Base-by-base conservation (phyloP, 1,140 invertebrate species). In the Lasioglossum albipes region DNA sequence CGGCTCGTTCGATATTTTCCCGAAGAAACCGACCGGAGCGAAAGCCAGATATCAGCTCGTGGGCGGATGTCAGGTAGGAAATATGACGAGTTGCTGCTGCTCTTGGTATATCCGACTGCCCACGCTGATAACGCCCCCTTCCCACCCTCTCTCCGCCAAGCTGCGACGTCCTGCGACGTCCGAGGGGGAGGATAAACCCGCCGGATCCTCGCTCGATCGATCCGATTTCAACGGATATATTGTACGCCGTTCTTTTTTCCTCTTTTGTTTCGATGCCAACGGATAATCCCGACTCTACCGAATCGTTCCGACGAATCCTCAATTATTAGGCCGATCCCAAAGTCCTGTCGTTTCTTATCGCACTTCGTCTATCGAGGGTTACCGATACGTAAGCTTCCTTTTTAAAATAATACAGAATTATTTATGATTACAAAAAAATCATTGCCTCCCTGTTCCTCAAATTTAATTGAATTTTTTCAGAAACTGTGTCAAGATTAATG, bases 31-130 rank as follows among this genome's bases (percentile, higher is more conserved):
- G 69, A 77, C 5, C 18, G 57, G 12, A 31, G 67, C 72, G n/a
- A 27, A 5, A 61, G 70, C 52, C 45, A 74, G 54, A 82, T 68
- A 74, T 61, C 16, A 41, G 12, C 42, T 42, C 74, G 82, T 87
- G 75, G 75, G 82, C 64, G 75, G 81, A 62, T 64, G 57, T 68
- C 79, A 76, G 36, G 64, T 72, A 82, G 74, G 61, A 86, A 87
- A 84, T 86, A 86, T 83, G 67, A 84, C 77, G 73, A 73, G 74
- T 73, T 45, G 79, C 64, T 75, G 72, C 57, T 22, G 52, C 36
- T 36, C 36, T 36, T 36, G 36, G 36, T 5, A 12, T 77, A 77
- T 45, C 68, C 52, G 70, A 13, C 52, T 84, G 67, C 83, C 79
- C 71, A 85, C 79, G 70, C 65, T 72, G 57, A 85, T 61, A 76